Percentiles rank a stretch among this genome's conserved stretches.
Conservation (phyloP, 2,888 invertebrate genomes). For the Steinernema scapterisci region DNA sequence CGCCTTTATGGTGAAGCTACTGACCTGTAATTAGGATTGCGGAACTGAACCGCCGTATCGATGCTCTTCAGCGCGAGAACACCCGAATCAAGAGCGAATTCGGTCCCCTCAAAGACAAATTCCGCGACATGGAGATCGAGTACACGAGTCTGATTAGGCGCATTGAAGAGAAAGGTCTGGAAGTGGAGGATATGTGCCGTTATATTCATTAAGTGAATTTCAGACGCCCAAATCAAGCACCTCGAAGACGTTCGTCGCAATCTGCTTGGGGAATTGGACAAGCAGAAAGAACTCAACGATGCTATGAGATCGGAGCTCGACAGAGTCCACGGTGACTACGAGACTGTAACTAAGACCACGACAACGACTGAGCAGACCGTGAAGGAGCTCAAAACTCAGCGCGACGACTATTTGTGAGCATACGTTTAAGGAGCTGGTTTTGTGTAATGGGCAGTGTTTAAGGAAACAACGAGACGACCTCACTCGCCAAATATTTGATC, state of each 20-base stretch:
- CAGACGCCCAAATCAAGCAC: conserved; percentile 43
- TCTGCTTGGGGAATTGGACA: conserved; percentile 39
- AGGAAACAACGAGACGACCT: conserved; percentile 64
- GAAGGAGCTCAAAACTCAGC: conserved; percentile 62
- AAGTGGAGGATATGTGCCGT: neutral
- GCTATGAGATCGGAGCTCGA: conserved; percentile 54
- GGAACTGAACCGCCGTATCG: conserved; percentile 63
- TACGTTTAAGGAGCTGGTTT: neutral
- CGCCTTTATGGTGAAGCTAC: neutral
- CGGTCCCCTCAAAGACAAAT: conserved; percentile 54
- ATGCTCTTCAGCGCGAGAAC: conserved; percentile 61
- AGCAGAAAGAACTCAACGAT: conserved; percentile 55
- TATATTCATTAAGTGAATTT: neutral
- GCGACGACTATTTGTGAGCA: conserved; percentile 59
- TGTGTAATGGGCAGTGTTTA: conserved; percentile 29
- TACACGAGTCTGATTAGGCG: conserved; percentile 54
- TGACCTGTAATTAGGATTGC: conserved; percentile 48
- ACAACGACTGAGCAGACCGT: conserved; percentile 59
- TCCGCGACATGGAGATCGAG: conserved; percentile 63
- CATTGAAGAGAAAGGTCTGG: conserved; percentile 59
- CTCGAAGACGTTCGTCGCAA: conserved; percentile 41
- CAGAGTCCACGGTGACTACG: conserved; percentile 51
- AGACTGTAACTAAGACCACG: conserved; percentile 51
- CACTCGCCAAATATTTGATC: conserved; percentile 56
- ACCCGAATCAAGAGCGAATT: conserved; percentile 57